A percentile compares a stretch with the other conserved stretches of the same genome.
These are phyloP conservation scores for Andrena haemorrhoa DNA, from an alignment of 2,888 invertebrate genomes.

Conservation along the genomic window DNA sequence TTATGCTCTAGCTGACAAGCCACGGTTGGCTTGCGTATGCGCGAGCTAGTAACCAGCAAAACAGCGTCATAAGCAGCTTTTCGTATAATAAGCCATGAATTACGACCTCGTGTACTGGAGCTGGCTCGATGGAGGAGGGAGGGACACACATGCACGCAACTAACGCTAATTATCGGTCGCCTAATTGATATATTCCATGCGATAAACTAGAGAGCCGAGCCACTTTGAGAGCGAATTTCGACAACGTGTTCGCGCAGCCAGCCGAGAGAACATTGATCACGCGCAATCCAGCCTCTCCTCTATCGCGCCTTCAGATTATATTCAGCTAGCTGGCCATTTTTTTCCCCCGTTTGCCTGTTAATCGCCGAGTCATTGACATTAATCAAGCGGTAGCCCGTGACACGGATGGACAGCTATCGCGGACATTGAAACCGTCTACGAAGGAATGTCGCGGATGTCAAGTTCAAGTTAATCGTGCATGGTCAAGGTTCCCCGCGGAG, in stretches of 20 bases:
- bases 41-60: not conserved
- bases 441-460: conserved; percentile 39
- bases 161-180: conserved; percentile 49
- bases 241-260: conserved; percentile 16
- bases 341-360: too few relatives aligned
- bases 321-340: not conserved
- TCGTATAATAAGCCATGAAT: conserved; percentile 50
- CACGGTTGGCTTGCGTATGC: conserved; percentile 9
- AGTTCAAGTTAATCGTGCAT: conserved; percentile 54
- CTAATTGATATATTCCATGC: conserved; percentile 49
- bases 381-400: conserved; percentile 25
- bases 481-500: conserved; percentile 47
- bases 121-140: not conserved
- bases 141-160: conserved; percentile 5
- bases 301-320: not conserved
- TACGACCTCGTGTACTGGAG: conserved; percentile 14
- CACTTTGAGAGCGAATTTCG: conserved; percentile 39
- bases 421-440: conserved; percentile 20
- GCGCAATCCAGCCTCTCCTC: not conserved
- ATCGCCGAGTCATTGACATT: conserved; percentile 27
- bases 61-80: conserved; percentile 19
- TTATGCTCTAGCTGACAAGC: conserved; percentile 27
- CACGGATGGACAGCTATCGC: conserved; percentile 36
- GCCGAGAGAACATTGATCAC: not conserved
- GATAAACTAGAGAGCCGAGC: conserved; percentile 46